Evolutionary conservation across 1,140 invertebrate genomes (phyloP).

Genomic region (Orussus abietinus): DNA sequence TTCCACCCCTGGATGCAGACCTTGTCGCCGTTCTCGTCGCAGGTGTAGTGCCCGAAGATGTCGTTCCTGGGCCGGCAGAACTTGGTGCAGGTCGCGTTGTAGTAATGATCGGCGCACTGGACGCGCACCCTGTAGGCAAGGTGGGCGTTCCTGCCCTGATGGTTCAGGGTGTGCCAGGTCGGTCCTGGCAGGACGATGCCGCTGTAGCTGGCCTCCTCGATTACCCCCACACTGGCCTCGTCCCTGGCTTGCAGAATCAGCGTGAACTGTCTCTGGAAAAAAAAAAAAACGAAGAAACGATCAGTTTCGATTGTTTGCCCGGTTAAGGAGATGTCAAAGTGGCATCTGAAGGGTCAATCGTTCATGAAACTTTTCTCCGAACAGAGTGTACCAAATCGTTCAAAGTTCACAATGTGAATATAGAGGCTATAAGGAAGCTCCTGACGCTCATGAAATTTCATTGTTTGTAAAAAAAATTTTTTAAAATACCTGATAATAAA

Average conservation of each 20-base stretch:
- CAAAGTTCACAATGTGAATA: too few species aligned
- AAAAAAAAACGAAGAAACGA: conserved; percentile 34
- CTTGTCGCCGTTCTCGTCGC: conserved; percentile 83
- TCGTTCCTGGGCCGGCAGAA: conserved; percentile 89
- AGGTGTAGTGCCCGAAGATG: conserved; percentile 91
- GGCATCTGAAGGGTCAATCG: too few species aligned
- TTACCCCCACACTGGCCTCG: conserved; percentile 69
- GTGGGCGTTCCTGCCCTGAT: conserved; percentile 68
- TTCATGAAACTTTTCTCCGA: too few species aligned
- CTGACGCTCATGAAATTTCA: too few species aligned
- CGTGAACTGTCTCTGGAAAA: conserved; percentile 86
- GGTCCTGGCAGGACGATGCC: conserved; percentile 83
- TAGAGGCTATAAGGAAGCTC: too few species aligned
- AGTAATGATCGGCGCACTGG: conserved; percentile 86
- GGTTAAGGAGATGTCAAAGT: too few species aligned
- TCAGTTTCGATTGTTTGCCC: too few species aligned
- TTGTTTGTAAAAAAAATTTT: too few species aligned
- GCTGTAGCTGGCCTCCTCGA: conserved; percentile 85
- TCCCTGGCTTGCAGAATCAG: conserved; percentile 87
- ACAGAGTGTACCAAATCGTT: too few species aligned
- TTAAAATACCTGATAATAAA: too few species aligned
- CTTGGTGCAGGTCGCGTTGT: conserved; percentile 90
- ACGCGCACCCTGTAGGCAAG: conserved; percentile 87
- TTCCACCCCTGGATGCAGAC: conserved; percentile 90
- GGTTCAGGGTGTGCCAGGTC: conserved; percentile 86